Base-by-base conservation (phyloP, 2,113 vertebrate genomes). In the Gobio gobio region DNA sequence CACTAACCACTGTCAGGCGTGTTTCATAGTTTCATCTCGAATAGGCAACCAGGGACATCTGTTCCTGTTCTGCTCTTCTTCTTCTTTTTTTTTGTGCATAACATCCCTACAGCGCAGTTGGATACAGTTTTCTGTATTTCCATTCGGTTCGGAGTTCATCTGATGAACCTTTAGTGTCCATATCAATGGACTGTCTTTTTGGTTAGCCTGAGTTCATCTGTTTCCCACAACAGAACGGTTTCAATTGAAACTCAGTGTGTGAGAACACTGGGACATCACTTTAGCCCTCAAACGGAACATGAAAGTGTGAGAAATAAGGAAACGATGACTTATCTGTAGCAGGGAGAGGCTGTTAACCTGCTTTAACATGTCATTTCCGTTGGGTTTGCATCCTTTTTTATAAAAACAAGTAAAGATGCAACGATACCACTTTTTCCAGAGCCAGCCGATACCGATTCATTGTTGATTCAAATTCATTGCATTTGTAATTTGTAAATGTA, bases 271-370 rank as follows among this genome's bases (percentile, higher is more conserved):
- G 47, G 45, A 63, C 79, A 56, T 68, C 47, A 33, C 66, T 85
- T 76, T 36, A 43, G 66, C 83, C 77, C 36, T 58, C 70, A 78
- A 18, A 88, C 61, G 89, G 87, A 90, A 84, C 79, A 40, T 82
- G 87, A 80, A 85, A 66, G 87, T 87, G 83, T 93, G 91, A 93
- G 91, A 91, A 89, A 90, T 88, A 87, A 91, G 90, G 90, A 90
- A 91, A 86, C 20, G 1, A 54, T 68, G 81, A 66, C 56, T 54
- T 74, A 10, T 61, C 72, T 16, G 24, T 33, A 24, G 10, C 72
- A 68, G 83, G 47, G 61, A 54, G 80, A 82, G 84, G 84, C 68
- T 47, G 74, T n/a, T 78, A 82, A 86, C 82, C 51, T 86, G 74
- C 63, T 80, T 86, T 83, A 86, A 85, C 74, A 81, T 79, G 85